phyloP scores from a whole-genome alignment of 2,888 invertebrate species.

The Marasmarcha lunaedactyla region DNA sequence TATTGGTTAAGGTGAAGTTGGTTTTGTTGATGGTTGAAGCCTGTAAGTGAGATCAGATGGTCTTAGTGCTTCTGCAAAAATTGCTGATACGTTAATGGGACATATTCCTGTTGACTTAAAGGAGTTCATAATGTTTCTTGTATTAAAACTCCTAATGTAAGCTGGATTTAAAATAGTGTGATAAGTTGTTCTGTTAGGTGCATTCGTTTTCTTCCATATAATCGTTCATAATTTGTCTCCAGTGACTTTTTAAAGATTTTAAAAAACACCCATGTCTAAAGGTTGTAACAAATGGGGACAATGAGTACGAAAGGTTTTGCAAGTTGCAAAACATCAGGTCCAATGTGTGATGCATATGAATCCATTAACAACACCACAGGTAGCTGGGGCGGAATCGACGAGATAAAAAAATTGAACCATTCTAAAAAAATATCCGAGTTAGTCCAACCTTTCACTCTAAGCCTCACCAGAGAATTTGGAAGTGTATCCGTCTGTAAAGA shows the following conservation, averaged over 20 bases:
- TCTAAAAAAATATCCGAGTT: constrained; percentile 2
- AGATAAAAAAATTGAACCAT: neutral
- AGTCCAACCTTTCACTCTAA: constrained; percentile 9
- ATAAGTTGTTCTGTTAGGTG: neutral
- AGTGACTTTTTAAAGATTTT: neutral
- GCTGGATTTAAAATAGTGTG: neutral
- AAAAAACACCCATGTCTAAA: neutral
- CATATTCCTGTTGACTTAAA: neutral
- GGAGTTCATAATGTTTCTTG: neutral
- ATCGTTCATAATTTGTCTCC: neutral
- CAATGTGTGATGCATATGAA: constrained; percentile 9
- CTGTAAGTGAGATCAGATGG: neutral
- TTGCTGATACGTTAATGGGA: neutral
- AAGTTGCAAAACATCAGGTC: constrained; percentile 5
- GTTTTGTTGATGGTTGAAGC: no score
- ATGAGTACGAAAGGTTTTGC: constrained; percentile 10
- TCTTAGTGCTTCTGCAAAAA: neutral
- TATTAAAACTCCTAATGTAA: neutral
- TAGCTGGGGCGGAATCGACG: constrained; percentile 6
- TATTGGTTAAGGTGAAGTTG: no score
- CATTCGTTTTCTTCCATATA: neutral
- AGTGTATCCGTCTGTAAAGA: constrained; percentile 8
- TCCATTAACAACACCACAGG: constrained; percentile 9
- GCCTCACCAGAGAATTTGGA: constrained; percentile 9
- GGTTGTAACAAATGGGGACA: constrained; percentile 6